These are phyloP conservation scores for Isotomurus palustris DNA, from an alignment of 2,888 invertebrate genomes.

Conservation along the genomic window DNA sequence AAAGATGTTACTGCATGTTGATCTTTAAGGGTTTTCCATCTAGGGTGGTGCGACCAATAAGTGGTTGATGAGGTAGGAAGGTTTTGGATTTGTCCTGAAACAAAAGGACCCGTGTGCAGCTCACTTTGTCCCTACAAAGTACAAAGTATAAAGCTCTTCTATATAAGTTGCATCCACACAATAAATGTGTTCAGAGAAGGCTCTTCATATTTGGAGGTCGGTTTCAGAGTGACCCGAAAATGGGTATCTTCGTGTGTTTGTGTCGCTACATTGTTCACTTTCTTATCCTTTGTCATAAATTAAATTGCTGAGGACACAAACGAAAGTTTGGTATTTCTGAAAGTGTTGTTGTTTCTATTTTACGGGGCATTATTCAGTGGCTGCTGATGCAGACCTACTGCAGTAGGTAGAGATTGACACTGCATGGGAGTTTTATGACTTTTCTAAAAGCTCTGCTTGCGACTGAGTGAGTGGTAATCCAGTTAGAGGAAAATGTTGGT, in stretches of 20 bases:
- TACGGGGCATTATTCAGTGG: no score
- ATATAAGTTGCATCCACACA: no score
- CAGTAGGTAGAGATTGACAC: no score
- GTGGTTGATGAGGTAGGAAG: background rate
- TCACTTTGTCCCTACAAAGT: no score
- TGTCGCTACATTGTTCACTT: background rate
- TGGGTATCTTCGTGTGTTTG: background rate
- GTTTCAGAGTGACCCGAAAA: conserved; percentile 1
- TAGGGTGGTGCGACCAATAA: background rate
- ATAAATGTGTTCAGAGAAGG: no score
- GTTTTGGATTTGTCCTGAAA: background rate
- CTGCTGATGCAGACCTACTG: no score
- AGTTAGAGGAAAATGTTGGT: background rate
- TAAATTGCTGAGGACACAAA: no score
- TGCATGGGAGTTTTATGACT: background rate
- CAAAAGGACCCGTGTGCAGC: background rate
- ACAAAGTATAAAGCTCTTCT: no score
- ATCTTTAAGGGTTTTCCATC: no score
- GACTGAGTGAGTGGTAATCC: background rate
- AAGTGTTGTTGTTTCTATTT: background rate
- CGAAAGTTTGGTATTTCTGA: background rate
- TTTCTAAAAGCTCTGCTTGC: background rate
- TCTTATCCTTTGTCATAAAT: background rate
- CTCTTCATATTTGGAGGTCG: background rate
- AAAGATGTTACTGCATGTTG: no score